Conservation (phyloP, 2,797 vertebrate species). For the Mionectes olivaceus region DNA sequence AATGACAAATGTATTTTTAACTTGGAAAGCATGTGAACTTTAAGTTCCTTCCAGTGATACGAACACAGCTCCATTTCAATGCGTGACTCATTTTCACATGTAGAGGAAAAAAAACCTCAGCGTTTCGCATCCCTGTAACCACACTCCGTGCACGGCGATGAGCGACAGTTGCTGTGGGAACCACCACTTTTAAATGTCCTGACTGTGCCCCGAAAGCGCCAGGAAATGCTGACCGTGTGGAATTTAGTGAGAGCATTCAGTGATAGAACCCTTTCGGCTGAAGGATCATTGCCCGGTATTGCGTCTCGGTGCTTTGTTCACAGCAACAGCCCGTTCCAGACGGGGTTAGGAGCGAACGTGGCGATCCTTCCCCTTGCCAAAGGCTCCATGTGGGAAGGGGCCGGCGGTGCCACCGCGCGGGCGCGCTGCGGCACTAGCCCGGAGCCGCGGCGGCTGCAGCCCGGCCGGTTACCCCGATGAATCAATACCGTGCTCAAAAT, state of each 20-base stretch:
- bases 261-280: background rate
- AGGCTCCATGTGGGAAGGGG: background rate
- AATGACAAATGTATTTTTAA: slow-evolving; percentile 66
- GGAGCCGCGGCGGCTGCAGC: background rate
- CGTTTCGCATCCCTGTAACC: background rate
- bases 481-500: background rate
- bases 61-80: slow-evolving; percentile 14
- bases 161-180: slow-evolving; percentile 51
- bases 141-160: background rate
- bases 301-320: accelerated
- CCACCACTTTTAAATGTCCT: background rate
- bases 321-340: background rate
- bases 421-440: slow-evolving; percentile 21
- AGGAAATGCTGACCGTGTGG: background rate
- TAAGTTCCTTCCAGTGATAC: slow-evolving; percentile 27
- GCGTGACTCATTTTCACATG: slow-evolving; percentile 48
- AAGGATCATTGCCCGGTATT: background rate
- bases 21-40: slow-evolving; percentile 39
- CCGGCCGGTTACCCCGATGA: background rate
- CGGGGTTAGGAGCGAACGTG: accelerated
- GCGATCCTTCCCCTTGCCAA: background rate
- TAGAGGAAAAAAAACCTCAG: background rate
- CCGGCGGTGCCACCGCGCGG: background rate
- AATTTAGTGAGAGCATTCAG: background rate
- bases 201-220: background rate